Base-by-base conservation (phyloP, 2,888 invertebrate species). In the Agrochola macilenta region DNA sequence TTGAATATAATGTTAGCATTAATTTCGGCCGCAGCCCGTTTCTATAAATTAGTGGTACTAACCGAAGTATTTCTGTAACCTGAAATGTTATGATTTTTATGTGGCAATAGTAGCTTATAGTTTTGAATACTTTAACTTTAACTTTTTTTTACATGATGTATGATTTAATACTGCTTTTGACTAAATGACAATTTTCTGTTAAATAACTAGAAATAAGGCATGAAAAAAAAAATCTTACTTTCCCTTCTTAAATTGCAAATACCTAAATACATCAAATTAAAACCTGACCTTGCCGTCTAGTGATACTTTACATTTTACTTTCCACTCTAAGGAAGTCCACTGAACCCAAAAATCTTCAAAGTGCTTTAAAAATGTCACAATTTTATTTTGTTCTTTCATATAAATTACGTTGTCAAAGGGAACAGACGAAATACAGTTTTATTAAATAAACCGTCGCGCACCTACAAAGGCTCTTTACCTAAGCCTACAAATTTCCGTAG, bases 401-500 rank as follows among this genome's bases (percentile, higher is more conserved):
- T 79, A 87, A 85, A 85, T 88, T 82, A 88, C 76, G 77, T 78
- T 86, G 63, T 86, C 89, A 85, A 86, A 88, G 79, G 43, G 72
- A 81, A 81, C 81, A 70, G 69, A 81, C 77, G 81, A 76, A 81
- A 84, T 84, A 81, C 74, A 83, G 70, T 87, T 88, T 84, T 84
- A 85, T 85, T 89, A 88, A 87, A 86, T 89, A 87, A 89, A 82
- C 86, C 79, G 73, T 35, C 23, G 69, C 81, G 76, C 79, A 83
- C 82, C 84, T 89, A 76, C 77, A 79, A 81, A 82, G 75, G 87
- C 88, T 87, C 76, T 84, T 66, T 78, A 60, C 80, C 74, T 89
- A 83, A 87, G 83, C 89, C 89, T 90, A 90, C 92, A 90, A 89
- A 89, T 89, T 91, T 90, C 81, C 93, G 94, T 94, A 94, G 93